Percentiles rank a stretch among this genome's conserved stretches.
These are phyloP conservation scores for Anableps anableps DNA, from an alignment of 2,797 vertebrate genomes.

Conservation along the genomic window DNA sequence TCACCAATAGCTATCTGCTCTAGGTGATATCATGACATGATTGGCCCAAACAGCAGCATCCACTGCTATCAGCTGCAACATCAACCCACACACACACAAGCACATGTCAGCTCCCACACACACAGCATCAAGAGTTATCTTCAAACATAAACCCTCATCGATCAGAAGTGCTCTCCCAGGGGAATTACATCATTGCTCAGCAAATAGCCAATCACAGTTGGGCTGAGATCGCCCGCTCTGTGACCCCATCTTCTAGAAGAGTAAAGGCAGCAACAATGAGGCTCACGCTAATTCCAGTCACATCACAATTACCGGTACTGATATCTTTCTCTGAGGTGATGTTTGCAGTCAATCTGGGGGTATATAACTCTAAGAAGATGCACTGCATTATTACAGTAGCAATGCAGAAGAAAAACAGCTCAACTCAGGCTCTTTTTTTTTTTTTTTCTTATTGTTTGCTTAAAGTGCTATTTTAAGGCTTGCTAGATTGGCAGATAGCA, in stretches of 20 bases:
- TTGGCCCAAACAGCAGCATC: conserved; percentile 20
- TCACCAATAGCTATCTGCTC: conserved; percentile 19
- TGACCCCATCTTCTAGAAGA: conserved; percentile 63
- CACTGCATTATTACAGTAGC: background rate
- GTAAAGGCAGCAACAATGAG: conserved; percentile 45
- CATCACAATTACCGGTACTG: conserved; percentile 30
- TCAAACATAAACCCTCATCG: conserved; percentile 66
- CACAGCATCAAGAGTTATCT: conserved; percentile 53
- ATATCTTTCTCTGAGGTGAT: conserved; percentile 40
- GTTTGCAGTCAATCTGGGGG: conserved; percentile 45
- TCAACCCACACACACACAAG: conserved; percentile 51
- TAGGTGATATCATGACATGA: conserved; percentile 20
- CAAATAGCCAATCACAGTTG: conserved; percentile 65
- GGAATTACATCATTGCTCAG: conserved; percentile 70
- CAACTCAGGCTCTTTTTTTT: background rate
- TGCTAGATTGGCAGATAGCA: background rate
- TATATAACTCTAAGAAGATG: conserved; percentile 14
- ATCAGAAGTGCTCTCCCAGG: conserved; percentile 57
- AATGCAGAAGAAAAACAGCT: background rate
- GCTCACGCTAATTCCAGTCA: conserved; percentile 27
- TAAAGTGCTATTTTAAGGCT: background rate
- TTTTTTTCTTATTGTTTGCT: background rate
- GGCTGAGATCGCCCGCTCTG: conserved; percentile 55
- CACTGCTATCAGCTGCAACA: conserved; percentile 37
- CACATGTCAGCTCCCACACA: conserved; percentile 29